Conservation (phyloP, 2,797 vertebrate genomes). For the Leontocebus nigricollis region DNA sequence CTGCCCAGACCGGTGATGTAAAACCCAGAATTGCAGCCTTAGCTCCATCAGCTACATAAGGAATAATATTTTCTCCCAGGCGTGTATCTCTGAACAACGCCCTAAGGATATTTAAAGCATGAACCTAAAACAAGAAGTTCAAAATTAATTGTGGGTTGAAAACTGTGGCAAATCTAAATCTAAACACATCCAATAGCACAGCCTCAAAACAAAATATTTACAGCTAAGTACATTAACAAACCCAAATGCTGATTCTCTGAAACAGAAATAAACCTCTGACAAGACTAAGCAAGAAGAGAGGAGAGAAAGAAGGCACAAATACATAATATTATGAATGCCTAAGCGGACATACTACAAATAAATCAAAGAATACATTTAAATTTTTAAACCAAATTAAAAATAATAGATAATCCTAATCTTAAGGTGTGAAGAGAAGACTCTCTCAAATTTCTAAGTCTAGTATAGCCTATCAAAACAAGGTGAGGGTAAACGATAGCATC, state of each 20-base stretch:
- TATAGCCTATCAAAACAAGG: not conserved
- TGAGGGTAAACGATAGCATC: not conserved
- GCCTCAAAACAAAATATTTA: not conserved
- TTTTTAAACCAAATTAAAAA: not conserved
- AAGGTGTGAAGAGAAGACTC: not conserved
- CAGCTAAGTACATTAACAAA: not conserved
- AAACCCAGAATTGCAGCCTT: slow-evolving; percentile 95
- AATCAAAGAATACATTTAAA: not conserved
- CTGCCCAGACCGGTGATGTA: slow-evolving; percentile 95
- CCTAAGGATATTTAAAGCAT: slow-evolving; percentile 96
- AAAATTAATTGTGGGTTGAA: slow-evolving; percentile 40
- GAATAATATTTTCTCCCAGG: slow-evolving; percentile 94
- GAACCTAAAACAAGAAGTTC: slow-evolving; percentile 88
- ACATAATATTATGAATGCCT: not conserved
- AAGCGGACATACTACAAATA: not conserved
- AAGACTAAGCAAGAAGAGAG: not conserved
- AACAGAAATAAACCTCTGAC: not conserved
- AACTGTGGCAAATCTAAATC: not conserved
- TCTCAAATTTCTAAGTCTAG: not conserved
- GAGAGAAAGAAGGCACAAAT: not conserved
- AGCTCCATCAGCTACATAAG: slow-evolving; percentile 94
- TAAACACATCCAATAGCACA: not conserved
- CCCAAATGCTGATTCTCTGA: not conserved
- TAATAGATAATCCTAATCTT: not conserved
- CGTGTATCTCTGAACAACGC: slow-evolving; percentile 95